A percentile compares a stretch with the other conserved stretches of the same genome.
Conservation (phyloP, 1,140 invertebrate species). For the Drosophila athabasca region DNA sequence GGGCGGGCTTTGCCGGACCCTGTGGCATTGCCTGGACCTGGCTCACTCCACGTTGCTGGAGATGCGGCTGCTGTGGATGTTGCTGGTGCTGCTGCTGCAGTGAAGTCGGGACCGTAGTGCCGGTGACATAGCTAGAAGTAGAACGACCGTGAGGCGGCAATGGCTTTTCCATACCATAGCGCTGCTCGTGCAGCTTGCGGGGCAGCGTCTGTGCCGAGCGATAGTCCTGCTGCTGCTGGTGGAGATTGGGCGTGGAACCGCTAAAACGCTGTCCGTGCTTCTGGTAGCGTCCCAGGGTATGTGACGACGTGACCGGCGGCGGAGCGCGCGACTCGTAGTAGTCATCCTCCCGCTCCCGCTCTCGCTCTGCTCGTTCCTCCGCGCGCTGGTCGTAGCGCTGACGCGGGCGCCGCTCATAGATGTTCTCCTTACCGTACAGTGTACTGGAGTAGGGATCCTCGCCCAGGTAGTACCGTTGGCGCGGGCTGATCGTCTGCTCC, state of each 20-base stretch:
- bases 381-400: conserved; percentile 30
- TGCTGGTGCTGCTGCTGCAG: conserved; percentile 38
- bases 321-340: conserved; percentile 54
- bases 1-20: conserved; percentile 88
- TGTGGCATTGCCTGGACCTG: conserved; percentile 80
- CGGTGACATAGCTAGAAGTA: too few relatives aligned
- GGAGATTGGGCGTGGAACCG: conserved; percentile 78
- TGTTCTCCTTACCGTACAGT: conserved; percentile 91
- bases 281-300: conserved; percentile 90
- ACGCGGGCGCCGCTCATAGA: conserved; percentile 86
- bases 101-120: too few relatives aligned
- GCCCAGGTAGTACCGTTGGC: conserved; percentile 91
- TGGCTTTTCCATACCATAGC: conserved; percentile 24
- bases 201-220: conserved; percentile 91
- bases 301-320: conserved; percentile 58
- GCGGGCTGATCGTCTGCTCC: conserved; percentile 84
- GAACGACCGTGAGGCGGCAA: not conserved
- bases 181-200: conserved; percentile 87
- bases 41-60: not conserved
- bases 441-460: conserved; percentile 92
- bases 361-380: conserved; percentile 14
- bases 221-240: conserved; percentile 85
- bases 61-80: conserved; percentile 84
- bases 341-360: conserved; percentile 55
- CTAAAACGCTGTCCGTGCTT: conserved; percentile 88